Percentiles rank a stretch among this genome's conserved stretches.
phyloP scores from a whole-genome alignment of 1,140 invertebrate genomes.

The Acyrthosiphon pisum region DNA sequence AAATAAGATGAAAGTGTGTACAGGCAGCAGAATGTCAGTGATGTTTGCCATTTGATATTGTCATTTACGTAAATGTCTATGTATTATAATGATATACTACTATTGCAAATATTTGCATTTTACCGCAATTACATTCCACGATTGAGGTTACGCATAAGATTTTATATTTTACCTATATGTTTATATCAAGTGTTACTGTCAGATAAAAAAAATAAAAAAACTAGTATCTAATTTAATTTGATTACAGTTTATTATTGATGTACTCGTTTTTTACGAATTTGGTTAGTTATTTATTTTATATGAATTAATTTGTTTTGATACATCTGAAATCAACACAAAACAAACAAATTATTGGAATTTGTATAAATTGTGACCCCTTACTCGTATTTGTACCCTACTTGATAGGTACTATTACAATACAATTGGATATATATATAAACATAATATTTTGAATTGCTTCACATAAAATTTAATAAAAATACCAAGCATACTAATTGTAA shows the following conservation, averaged over 20 bases:
- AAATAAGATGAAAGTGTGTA: too few species aligned
- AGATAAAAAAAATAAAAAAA: not conserved
- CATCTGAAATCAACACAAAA: not conserved
- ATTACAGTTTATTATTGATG: not conserved
- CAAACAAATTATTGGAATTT: not conserved
- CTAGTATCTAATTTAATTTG: not conserved
- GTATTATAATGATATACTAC: too few species aligned
- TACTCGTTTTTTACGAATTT: not conserved
- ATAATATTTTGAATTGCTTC: not conserved
- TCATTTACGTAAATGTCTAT: too few species aligned
- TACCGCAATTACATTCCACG: too few species aligned
- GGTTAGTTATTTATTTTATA: not conserved
- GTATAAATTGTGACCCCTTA: not conserved
- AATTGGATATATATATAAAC: not conserved
- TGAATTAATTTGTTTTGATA: not conserved
- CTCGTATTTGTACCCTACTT: not conserved
- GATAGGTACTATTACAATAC: not conserved
- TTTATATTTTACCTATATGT: not conserved
- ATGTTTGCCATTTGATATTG: too few species aligned
- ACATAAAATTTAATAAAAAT: conserved; percentile 1
- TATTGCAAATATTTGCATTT: too few species aligned
- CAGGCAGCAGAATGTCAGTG: too few species aligned
- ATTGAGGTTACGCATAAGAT: too few species aligned
- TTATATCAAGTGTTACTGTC: not conserved
- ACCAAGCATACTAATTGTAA: not conserved